A percentile compares a stretch with the other conserved stretches of the same genome.
phyloP scores from a whole-genome alignment of 2,888 invertebrate genomes.

The Sinopyrophorus schimmeli region DNA sequence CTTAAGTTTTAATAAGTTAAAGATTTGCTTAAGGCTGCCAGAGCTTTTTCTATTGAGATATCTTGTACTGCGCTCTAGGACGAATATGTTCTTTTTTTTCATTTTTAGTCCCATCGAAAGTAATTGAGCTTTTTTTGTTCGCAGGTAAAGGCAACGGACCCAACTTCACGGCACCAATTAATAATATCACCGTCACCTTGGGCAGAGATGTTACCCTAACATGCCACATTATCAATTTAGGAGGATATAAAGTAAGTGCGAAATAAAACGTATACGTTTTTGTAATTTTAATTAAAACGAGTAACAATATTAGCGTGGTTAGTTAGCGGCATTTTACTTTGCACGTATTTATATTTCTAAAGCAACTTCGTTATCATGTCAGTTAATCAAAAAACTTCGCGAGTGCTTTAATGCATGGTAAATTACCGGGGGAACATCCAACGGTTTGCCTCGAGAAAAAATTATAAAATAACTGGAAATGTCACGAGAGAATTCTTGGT shows the following conservation, averaged over 20 bases:
- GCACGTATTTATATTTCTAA: slow-evolving; percentile 3
- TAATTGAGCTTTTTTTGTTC: slow-evolving; percentile 48
- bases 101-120: background rate
- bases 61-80: slow-evolving; percentile 24
- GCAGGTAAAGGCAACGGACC: slow-evolving; percentile 79
- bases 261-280: slow-evolving; percentile 12
- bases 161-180: slow-evolving; percentile 80
- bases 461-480: slow-evolving; percentile 41
- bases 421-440: slow-evolving; percentile 8
- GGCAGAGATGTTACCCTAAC: slow-evolving; percentile 87
- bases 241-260: slow-evolving; percentile 80
- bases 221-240: slow-evolving; percentile 83
- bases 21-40: slow-evolving; percentile 52
- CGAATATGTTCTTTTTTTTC: background rate
- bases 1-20: slow-evolving; percentile 56
- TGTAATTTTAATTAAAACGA: no score
- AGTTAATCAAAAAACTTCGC: slow-evolving; percentile 15
- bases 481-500: slow-evolving; percentile 37
- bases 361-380: slow-evolving; percentile 10
- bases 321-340: no score
- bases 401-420: slow-evolving; percentile 11
- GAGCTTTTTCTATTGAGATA: slow-evolving; percentile 52
- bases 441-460: slow-evolving; percentile 9
- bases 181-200: slow-evolving; percentile 81
- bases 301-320: no score